These are phyloP conservation scores for Crocidura indochinensis DNA, from an alignment of 2,797 vertebrate species.

Conservation along the genomic window DNA sequence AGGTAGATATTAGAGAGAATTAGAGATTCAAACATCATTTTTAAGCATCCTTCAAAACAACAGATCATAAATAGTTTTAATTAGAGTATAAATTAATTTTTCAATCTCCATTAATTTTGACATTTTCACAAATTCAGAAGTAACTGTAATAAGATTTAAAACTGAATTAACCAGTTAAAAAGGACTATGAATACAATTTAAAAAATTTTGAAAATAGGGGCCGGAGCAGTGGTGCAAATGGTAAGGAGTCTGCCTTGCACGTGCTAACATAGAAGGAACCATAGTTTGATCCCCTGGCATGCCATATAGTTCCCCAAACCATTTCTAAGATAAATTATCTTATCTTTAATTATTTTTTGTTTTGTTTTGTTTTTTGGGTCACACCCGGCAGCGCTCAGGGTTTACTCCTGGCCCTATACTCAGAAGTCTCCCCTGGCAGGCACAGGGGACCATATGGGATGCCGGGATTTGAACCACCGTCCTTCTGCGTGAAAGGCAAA, in stretches of 20 bases:
- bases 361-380: too few species aligned
- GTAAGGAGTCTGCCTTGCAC: too few species aligned
- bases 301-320: too few species aligned
- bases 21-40: background rate
- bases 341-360: constrained; percentile 53
- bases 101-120: background rate
- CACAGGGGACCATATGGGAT: too few species aligned
- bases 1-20: background rate
- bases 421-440: too few species aligned
- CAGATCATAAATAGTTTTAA: background rate
- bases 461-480: too few species aligned
- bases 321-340: background rate
- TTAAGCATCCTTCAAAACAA: constrained; percentile 34
- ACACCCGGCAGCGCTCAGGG: too few species aligned
- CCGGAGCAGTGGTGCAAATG: too few species aligned
- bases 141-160: background rate
- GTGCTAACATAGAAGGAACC: too few species aligned
- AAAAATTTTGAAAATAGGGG: background rate
- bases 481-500: too few species aligned
- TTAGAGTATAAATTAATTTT: constrained; percentile 23
- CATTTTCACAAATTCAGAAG: background rate
- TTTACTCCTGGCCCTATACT: too few species aligned
- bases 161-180: background rate
- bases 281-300: too few species aligned
- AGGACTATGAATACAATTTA: background rate